Evolutionary conservation across 1,140 invertebrate species (phyloP).

Genomic region (Lasioglossum albipes): DNA sequence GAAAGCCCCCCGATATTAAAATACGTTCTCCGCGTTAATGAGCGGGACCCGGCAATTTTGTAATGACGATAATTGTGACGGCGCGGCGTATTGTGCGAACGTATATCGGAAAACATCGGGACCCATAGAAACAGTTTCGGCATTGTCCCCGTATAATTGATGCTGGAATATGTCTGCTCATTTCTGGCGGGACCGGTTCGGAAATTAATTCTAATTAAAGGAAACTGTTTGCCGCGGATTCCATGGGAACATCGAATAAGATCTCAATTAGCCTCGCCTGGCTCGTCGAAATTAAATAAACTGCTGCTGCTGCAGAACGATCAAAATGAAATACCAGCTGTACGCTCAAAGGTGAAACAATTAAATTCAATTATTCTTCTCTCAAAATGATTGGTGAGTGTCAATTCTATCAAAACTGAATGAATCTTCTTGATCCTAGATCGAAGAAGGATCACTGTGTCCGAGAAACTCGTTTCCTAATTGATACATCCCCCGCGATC

Average conservation of each 20-base stretch:
- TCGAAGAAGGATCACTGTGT: neutral
- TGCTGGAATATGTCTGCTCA: neutral
- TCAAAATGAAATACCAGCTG: too few relatives aligned
- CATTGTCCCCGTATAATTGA: neutral
- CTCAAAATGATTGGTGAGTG: too few relatives aligned
- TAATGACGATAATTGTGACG: slow-evolving; percentile 2
- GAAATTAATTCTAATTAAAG: slow-evolving; percentile 4
- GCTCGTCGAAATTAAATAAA: neutral
- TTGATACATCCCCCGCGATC: slow-evolving; percentile 1
- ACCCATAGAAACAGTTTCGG: neutral
- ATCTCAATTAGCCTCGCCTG: too few relatives aligned
- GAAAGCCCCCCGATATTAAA: slow-evolving; percentile 31
- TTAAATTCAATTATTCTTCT: too few relatives aligned
- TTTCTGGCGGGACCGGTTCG: neutral
- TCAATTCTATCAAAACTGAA: too few relatives aligned
- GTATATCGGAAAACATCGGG: neutral
- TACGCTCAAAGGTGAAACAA: too few relatives aligned
- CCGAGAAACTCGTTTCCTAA: neutral
- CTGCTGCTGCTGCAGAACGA: too few relatives aligned
- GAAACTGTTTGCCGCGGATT: neutral
- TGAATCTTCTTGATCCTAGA: neutral
- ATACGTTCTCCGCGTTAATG: neutral
- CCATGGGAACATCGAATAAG: too few relatives aligned
- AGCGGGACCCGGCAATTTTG: neutral
- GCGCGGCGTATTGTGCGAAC: neutral